These are phyloP conservation scores for Mayetiola destructor DNA, from an alignment of 2,888 invertebrate genomes.

Conservation along the genomic window DNA sequence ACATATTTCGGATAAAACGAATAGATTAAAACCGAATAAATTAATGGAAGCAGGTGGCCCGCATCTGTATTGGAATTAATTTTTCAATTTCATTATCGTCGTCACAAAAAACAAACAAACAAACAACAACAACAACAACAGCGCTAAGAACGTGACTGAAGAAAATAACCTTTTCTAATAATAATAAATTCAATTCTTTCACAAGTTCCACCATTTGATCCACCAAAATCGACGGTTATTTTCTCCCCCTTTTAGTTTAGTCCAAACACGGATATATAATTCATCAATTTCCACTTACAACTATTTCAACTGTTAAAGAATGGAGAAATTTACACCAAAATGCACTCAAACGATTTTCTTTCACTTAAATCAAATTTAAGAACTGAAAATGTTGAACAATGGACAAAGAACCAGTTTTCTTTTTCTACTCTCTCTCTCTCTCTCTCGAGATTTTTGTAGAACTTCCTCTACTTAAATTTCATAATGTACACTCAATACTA, in stretches of 20 bases:
- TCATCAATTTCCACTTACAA: background rate
- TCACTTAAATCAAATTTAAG: background rate
- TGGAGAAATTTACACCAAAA: background rate
- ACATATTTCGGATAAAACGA: background rate
- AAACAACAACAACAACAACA: too few species aligned
- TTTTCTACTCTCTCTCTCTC: background rate
- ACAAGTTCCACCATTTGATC: background rate
- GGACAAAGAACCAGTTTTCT: background rate
- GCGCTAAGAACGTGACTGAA: too few species aligned
- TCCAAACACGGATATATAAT: background rate
- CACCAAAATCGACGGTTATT: background rate
- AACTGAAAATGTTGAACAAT: constrained; percentile 8
- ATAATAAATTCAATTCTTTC: background rate
- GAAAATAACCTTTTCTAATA: background rate
- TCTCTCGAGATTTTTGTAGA: background rate
- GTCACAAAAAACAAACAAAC: too few species aligned
- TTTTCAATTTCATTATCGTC: background rate
- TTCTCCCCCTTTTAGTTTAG: background rate
- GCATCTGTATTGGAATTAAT: background rate
- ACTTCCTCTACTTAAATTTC: background rate
- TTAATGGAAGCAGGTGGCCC: background rate
- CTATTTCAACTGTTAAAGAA: background rate
- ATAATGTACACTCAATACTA: background rate
- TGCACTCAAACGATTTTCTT: background rate
- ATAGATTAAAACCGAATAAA: background rate